Evolutionary conservation across 2,888 invertebrate genomes (phyloP), one percentile per base, ranked within the genome.

Genomic region (Mystacides longicornis): DNA sequence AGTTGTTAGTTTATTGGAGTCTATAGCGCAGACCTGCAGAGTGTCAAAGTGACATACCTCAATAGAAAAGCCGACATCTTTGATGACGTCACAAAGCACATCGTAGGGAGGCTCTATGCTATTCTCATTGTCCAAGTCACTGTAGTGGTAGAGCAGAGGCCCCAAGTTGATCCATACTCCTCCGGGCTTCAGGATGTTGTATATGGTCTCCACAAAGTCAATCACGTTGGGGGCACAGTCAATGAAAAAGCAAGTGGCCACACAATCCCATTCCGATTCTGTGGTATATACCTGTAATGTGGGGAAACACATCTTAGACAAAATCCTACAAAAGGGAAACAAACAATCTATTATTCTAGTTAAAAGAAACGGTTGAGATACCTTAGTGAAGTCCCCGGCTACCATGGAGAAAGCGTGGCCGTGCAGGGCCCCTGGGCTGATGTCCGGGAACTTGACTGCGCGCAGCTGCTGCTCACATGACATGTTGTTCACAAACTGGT

Each of bases 211-310:
- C 27, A 99, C 86, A 67, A 97, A 98, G 66, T 90, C 88, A 2
- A 97, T 87, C 18, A 98, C 87, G 70, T 99, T 99, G 57, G 92
- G 90, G 1, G 97, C 97, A 66, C 99, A 99, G 73, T 99, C 99
- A 54, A 99, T 91, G 71, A 99, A 99, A 75, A 99, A 99, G 64
- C 97, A 96, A 0, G 97, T 95, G 0, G 93, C 91, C 0, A 99
- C 86, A 68, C 93, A 94, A 66, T 95, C 85, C 89, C 95, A 96
- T 51, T 83, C 80, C 59, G 86, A 82, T 45, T 74, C 65, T 42
- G 81, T 80, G 1, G 79, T 83, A 68, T 89, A 89, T 1, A 86
- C 81, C 84, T 84, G 67, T 3, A 65, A 11, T 20, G 7, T 7
- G 27, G 5, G 27, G 11, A 27, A 5, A 27, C n/a, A n/a, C n/a